Evolutionary conservation across 1,140 invertebrate genomes (phyloP).

Genomic region (Acarapis woodi): DNA sequence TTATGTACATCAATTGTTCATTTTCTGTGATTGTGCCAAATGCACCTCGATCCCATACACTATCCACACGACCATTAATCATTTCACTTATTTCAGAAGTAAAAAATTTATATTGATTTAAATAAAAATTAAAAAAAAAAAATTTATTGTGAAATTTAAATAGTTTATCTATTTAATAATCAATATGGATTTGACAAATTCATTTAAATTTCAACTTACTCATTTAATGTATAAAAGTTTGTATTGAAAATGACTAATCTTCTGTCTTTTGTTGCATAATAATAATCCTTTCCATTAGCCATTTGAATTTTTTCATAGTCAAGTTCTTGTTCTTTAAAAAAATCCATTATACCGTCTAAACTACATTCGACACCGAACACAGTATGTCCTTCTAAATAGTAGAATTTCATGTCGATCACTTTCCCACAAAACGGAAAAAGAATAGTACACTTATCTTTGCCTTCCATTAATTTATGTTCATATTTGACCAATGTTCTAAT

Average conservation of each 20-base stretch:
- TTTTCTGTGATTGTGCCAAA: conserved; percentile 7
- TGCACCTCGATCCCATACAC: conserved; percentile 6
- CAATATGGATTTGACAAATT: neutral
- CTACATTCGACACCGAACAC: conserved; percentile 5
- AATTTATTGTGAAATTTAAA: too few species aligned
- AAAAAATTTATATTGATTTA: too few species aligned
- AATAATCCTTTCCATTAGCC: neutral
- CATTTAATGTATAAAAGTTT: conserved; percentile 5
- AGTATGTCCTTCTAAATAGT: conserved; percentile 3
- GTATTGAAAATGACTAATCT: conserved; percentile 3
- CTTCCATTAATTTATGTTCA: neutral
- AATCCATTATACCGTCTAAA: conserved; percentile 2
- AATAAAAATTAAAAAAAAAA: too few species aligned
- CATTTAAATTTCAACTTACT: neutral
- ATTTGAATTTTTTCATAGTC: neutral
- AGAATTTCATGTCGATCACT: conserved; percentile 6
- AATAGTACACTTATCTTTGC: neutral
- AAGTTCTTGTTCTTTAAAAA: conserved; percentile 3
- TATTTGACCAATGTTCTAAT: conserved; percentile 4
- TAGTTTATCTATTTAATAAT: neutral
- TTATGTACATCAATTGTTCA: conserved; percentile 3
- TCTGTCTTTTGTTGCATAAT: neutral
- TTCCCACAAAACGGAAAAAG: conserved; percentile 7
- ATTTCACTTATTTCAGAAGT: neutral
- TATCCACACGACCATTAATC: conserved; percentile 1